Percentiles rank a stretch among this genome's conserved stretches.
These are phyloP conservation scores for Alauda arvensis DNA, from an alignment of 2,797 vertebrate species.

Conservation along the genomic window DNA sequence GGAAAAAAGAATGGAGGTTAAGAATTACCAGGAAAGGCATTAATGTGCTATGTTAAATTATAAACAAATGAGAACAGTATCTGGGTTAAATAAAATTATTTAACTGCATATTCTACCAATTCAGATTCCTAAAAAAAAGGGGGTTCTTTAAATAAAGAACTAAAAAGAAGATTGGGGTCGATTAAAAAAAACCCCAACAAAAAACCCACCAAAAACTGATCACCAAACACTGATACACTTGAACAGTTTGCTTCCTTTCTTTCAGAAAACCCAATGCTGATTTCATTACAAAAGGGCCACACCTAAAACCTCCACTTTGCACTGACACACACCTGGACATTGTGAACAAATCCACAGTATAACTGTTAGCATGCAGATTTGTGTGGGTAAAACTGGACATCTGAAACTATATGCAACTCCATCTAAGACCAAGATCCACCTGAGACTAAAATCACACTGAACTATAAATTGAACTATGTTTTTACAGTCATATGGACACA, in stretches of 20 bases:
- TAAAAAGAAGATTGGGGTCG: not conserved
- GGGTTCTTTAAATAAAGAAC: not conserved
- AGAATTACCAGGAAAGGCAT: not conserved
- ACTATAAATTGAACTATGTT: not conserved
- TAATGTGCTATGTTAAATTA: not conserved
- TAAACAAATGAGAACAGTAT: not conserved
- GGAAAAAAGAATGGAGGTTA: not conserved
- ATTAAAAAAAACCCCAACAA: not conserved
- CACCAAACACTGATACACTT: not conserved
- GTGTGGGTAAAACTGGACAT: not conserved
- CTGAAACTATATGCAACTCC: not conserved
- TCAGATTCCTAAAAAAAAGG: not conserved
- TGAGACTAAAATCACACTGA: not conserved
- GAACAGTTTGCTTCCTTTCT: not conserved
- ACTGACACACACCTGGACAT: not conserved
- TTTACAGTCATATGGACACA: not conserved
- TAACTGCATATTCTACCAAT: not conserved
- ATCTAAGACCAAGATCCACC: not conserved
- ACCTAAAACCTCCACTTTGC: not conserved
- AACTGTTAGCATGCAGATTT: not conserved
- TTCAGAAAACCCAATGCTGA: not conserved
- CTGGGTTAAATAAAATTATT: not conserved
- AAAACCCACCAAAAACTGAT: not conserved
- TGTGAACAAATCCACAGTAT: not conserved
- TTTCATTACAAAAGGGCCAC: not conserved